phyloP scores from a whole-genome alignment of 2,113 vertebrate species.

The Plectropomus leopardus region DNA sequence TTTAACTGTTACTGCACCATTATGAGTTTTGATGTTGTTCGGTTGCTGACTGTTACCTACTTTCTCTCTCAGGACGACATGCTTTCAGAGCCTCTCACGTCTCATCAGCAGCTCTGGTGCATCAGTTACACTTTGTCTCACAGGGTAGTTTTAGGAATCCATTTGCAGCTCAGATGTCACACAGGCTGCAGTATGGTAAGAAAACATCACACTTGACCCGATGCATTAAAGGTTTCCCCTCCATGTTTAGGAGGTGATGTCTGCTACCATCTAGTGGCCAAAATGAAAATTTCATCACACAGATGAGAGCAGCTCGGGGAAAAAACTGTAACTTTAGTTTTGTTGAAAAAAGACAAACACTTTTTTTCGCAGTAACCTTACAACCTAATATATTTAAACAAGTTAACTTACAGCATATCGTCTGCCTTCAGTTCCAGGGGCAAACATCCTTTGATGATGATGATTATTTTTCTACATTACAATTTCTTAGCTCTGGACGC shows the following conservation, averaged over 20 bases:
- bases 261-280: conserved; percentile 58
- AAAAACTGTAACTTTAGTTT: no score
- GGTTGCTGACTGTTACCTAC: background rate
- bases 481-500: no score
- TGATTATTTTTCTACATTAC: background rate
- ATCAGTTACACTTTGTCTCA: background rate
- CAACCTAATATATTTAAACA: background rate
- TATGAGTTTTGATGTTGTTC: background rate
- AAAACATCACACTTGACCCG: background rate
- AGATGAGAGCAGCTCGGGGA: no score
- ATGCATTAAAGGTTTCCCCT: background rate
- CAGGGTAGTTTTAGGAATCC: background rate
- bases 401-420: background rate
- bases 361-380: background rate
- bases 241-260: background rate
- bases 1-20: background rate
- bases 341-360: background rate
- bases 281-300: background rate
- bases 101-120: background rate
- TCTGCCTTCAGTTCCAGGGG: background rate
- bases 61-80: background rate
- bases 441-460: background rate
- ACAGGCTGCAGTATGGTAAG: background rate
- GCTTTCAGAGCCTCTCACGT: background rate
- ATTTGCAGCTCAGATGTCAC: background rate